Conservation (phyloP, 1,140 invertebrate genomes). For the Nomia melanderi region DNA sequence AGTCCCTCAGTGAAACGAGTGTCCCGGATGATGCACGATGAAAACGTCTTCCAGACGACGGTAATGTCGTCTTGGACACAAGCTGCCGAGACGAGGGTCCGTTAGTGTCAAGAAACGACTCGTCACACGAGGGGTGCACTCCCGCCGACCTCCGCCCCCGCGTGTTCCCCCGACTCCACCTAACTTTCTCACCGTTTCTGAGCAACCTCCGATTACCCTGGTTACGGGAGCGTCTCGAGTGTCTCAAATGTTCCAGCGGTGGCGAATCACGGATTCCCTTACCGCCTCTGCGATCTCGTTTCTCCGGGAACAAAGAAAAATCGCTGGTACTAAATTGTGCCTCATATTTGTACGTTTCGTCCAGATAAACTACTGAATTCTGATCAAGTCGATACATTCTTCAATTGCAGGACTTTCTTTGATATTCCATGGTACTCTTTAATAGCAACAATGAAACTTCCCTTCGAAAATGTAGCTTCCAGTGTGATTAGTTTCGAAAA, state of each 20-base stretch:
- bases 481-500: too few species aligned
- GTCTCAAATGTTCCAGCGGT: constrained; percentile 36
- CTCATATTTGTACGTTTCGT: background rate
- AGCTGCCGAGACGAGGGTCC: constrained; percentile 61
- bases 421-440: too few species aligned
- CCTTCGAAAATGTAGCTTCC: too few species aligned
- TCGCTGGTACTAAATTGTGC: background rate
- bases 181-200: constrained; percentile 67
- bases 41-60: constrained; percentile 59
- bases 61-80: constrained; percentile 56
- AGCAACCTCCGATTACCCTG: constrained; percentile 71
- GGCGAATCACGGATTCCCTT: background rate
- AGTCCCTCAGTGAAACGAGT: constrained; percentile 7
- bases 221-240: constrained; percentile 57
- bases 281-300: background rate
- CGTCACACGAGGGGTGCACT: constrained; percentile 64
- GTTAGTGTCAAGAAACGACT: constrained; percentile 67
- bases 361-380: too few species aligned
- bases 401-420: too few species aligned
- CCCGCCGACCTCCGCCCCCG: constrained; percentile 7
- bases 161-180: constrained; percentile 34
- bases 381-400: too few species aligned
- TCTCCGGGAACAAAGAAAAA: background rate
- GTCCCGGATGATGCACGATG: constrained; percentile 55
- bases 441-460: too few species aligned